Evolutionary conservation across 2,888 invertebrate genomes (phyloP), one percentile per base, ranked within the genome.

Genomic region (Falcaria lacertinaria): DNA sequence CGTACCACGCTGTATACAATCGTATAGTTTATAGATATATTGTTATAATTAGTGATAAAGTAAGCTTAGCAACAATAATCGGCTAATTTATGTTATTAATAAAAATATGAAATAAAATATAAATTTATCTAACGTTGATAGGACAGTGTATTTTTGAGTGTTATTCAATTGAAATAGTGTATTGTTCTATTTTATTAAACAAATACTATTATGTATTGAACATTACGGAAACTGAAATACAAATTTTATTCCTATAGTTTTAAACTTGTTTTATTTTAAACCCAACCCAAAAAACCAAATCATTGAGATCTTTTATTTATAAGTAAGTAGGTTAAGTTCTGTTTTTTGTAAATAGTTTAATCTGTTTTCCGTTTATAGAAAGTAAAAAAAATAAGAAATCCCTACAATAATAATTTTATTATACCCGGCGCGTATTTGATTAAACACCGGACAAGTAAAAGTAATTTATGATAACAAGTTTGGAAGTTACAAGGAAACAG

Each of bases 131-230:
- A 76, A 75, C 69, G 78, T 80, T 78, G 69, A 62, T 77, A 76
- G 75, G 76, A 76, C 75, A 74, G 71, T 83, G 84, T 87, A 87
- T 88, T 87, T 87, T 87, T 75, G 83, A 77, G 80, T 86, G 86
- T 88, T 87, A 84, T 87, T 80, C 65, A 69, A 67, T 71, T 61
- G 55, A 68, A 62, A 75, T 84, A 84, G 82, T 69, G 64, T 53
- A 82, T 83, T 85, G 82, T 77, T 80, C 74, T 89, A 87, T 89
- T 88, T 86, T 88, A 87, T 83, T 83, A 86, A 81, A 74, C 64
- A 77, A 64, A 78, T 80, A 83, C 77, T 70, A 82, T 78, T 76
- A 76, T 84, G 82, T 84, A 86, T 83, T 81, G 65, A 80, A 74
- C 69, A 80, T 74, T 74, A 65, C 66, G 61, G 47, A 60, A 79